Evolutionary conservation across 2,888 invertebrate species (phyloP).

Genomic region (Luffia ferchaultella): DNA sequence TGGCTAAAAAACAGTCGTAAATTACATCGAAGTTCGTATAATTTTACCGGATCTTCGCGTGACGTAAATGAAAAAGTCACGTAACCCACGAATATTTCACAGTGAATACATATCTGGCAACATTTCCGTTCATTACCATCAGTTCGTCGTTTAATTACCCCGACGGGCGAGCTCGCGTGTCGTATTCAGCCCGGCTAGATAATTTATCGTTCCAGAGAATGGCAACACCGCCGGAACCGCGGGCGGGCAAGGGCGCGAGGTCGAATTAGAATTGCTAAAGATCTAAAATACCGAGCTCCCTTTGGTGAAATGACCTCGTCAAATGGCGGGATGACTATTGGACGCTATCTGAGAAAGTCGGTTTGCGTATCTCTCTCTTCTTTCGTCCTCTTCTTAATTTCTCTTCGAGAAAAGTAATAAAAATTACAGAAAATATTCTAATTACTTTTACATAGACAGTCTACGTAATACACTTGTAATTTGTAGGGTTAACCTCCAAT

Average conservation of each 20-base stretch:
- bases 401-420: no score
- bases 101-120: neutral
- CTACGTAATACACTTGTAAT: no score
- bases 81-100: neutral
- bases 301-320: neutral
- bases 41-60: neutral
- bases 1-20: no score
- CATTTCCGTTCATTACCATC: neutral
- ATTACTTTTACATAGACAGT: no score
- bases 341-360: no score
- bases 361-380: no score
- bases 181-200: neutral
- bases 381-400: no score
- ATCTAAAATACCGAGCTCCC: constrained; percentile 15
- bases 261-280: constrained; percentile 37
- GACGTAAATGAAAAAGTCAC: neutral
- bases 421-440: no score
- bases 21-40: no score
- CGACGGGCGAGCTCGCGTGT: neutral
- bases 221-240: neutral
- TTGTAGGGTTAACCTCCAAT: no score
- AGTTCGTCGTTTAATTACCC: neutral
- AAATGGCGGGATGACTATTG: neutral
- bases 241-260: neutral
- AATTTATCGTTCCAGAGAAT: neutral